phyloP scores from a whole-genome alignment of 2,888 invertebrate species.

The Vandiemenella viatica region DNA sequence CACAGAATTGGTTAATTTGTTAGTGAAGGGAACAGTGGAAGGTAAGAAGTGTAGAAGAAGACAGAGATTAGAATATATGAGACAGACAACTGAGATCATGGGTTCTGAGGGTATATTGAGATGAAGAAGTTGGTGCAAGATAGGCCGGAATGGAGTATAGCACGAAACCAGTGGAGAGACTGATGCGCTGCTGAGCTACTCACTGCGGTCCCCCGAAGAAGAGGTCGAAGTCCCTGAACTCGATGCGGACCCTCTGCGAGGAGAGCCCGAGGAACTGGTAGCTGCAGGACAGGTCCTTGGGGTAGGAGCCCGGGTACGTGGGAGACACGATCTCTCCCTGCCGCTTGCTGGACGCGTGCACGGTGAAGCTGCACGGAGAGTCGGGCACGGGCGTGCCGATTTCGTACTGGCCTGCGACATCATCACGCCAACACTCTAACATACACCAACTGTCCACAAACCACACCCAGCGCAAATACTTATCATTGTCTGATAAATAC shows the following conservation, averaged over 20 bases:
- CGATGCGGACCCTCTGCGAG: constrained; percentile 83
- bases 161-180: too few relatives aligned
- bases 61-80: too few relatives aligned
- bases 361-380: constrained; percentile 75
- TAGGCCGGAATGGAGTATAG: too few relatives aligned
- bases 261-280: constrained; percentile 83
- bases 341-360: constrained; percentile 53
- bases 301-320: constrained; percentile 98
- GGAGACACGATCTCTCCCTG: constrained; percentile 86
- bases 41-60: too few relatives aligned
- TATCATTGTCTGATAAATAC: too few relatives aligned
- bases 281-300: constrained; percentile 85
- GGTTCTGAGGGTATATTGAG: too few relatives aligned
- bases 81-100: too few relatives aligned
- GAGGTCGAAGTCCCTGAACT: constrained; percentile 95
- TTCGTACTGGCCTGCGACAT: constrained; percentile 66
- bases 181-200: too few relatives aligned
- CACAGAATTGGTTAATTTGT: too few relatives aligned
- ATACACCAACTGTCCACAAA: neutral
- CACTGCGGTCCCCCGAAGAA: constrained; percentile 98
- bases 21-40: too few relatives aligned
- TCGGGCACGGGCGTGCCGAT: constrained; percentile 78
- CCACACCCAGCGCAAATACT: neutral
- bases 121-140: too few relatives aligned
- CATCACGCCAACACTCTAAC: too few relatives aligned